Evolutionary conservation across 2,797 vertebrate species (phyloP), one percentile per base, ranked within the genome.

Genomic region (Pangasius larnaudii): DNA sequence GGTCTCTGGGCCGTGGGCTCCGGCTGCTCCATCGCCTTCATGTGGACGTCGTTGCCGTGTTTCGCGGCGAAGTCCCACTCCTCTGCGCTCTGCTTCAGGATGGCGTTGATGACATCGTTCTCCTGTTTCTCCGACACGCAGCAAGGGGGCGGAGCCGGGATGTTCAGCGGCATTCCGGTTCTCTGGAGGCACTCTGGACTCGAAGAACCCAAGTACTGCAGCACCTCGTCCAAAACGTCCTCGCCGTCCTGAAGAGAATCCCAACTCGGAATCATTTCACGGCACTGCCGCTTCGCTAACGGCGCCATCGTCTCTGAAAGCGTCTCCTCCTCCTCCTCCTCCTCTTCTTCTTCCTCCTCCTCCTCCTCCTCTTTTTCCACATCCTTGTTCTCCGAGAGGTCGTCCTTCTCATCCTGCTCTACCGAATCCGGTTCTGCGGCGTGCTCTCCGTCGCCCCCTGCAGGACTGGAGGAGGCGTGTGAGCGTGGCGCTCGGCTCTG

Each of bases 121-220:
- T 99, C 98, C 91, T 99, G 98, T 93, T 99, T 99, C 93, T 99
- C 98, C 11, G 98, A 98, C 89, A 99, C 97, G 86, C 98, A 99
- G 22, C 96, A 93, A 56, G 98, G 98, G 49, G 97, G 98, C 46
- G 97, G 97, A 82, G 98, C 97, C 79, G 98, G 98, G 91, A 98
- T 97, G 93, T 99, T 99, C 89, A 99, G 98, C 0, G 97, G 98
- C 89, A 97, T 96, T 65, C 96, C 98, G 92, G 98, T 96, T 92
- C 98, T 97, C 94, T 99, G 98, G 39, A 99, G 96, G 94, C 98
- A 99, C 93, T 99, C 98, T 1, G 98, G 98, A 91, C 98, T 99
- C 0, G 98, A 98, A 93, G 97, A 96, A 90, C 98, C 98, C 93
- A 99, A 96, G 94, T 99, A 99, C 88, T 98, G 98, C 91, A 99